phyloP scores from a whole-genome alignment of 1,140 invertebrate genomes.

The Bombus picipes region DNA sequence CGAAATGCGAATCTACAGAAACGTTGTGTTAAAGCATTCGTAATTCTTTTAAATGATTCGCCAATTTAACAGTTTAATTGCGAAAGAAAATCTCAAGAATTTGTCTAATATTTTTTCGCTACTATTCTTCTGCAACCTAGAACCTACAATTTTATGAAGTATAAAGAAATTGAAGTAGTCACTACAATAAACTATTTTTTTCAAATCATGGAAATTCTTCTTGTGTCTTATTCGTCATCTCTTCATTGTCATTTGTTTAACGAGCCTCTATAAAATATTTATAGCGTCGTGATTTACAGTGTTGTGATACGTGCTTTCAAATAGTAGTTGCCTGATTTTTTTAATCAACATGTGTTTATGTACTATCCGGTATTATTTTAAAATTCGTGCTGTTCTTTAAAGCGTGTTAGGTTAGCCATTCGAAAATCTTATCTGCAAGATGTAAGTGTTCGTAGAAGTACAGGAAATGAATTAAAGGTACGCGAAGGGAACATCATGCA shows the following conservation, averaged over 20 bases:
- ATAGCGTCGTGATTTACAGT: too few species aligned
- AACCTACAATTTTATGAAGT: background rate
- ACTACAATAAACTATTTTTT: background rate
- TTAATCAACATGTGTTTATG: too few species aligned
- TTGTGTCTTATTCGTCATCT: background rate
- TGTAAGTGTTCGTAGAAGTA: background rate
- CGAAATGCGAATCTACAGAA: background rate
- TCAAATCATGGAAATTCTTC: too few species aligned
- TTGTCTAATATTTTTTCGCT: background rate
- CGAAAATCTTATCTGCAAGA: background rate
- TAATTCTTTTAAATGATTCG: too few species aligned
- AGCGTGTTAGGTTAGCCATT: background rate
- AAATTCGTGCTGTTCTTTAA: background rate
- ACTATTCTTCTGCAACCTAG: background rate
- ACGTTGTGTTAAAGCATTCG: too few species aligned
- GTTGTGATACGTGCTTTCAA: too few species aligned
- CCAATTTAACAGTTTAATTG: background rate
- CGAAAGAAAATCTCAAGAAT: background rate
- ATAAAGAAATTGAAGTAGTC: background rate
- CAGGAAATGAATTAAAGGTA: constrained; percentile 6
- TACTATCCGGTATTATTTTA: too few species aligned
- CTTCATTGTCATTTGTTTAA: too few species aligned
- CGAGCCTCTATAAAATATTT: too few species aligned
- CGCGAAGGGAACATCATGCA: background rate
- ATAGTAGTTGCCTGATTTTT: too few species aligned